phyloP scores from a whole-genome alignment of 2,797 vertebrate species.

The Meriones psammophilus region DNA sequence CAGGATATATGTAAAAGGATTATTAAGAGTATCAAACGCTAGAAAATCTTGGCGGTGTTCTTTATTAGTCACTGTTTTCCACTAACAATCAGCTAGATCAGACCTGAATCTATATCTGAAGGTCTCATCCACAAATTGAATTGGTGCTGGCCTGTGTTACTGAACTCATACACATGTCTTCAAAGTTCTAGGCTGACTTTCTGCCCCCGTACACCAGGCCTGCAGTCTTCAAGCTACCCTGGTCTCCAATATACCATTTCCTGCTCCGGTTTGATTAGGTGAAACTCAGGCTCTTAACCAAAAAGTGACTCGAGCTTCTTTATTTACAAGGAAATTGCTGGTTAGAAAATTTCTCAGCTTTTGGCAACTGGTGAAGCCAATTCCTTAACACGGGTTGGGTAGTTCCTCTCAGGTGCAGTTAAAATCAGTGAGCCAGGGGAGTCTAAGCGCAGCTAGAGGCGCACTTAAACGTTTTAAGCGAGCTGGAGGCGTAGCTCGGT shows the following conservation, averaged over 20 bases:
- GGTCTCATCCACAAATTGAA: slow-evolving; percentile 11
- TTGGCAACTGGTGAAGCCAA: slow-evolving; percentile 50
- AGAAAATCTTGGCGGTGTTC: not conserved
- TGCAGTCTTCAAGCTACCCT: not conserved
- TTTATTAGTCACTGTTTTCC: not conserved
- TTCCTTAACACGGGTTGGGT: slow-evolving; percentile 15
- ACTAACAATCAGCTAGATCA: not conserved
- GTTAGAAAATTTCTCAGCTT: slow-evolving; percentile 39
- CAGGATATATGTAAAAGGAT: slow-evolving; percentile 17
- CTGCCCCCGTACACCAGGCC: not conserved
- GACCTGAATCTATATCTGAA: slow-evolving; percentile 13
- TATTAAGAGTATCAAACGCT: slow-evolving; percentile 31
- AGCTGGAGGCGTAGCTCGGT: not conserved
- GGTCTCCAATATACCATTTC: not conserved
- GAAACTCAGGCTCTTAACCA: slow-evolving; percentile 33
- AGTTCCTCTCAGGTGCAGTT: slow-evolving; percentile 42
- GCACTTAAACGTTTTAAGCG: not conserved
- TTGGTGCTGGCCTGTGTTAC: not conserved
- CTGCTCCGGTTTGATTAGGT: slow-evolving; percentile 36
- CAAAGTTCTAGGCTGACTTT: not conserved
- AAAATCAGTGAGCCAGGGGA: not conserved
- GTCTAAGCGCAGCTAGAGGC: not conserved
- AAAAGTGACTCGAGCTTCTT: slow-evolving; percentile 46
- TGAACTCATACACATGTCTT: slow-evolving; percentile 30
- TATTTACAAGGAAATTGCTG: slow-evolving; percentile 54